phyloP scores from a whole-genome alignment of 2,888 invertebrate genomes.

The Atethmia centrago region DNA sequence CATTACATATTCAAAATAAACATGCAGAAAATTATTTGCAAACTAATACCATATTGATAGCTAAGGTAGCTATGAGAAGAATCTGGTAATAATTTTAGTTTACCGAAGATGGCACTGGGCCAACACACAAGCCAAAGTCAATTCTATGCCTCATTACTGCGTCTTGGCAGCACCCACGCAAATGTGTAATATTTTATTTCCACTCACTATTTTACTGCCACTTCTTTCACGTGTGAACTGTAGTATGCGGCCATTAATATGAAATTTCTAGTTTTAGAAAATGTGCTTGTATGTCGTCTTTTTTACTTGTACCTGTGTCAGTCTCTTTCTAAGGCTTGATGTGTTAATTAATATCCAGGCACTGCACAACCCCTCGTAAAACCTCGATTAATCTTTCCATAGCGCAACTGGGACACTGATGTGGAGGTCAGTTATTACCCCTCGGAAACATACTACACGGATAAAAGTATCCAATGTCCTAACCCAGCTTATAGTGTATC shows the following conservation, averaged over 20 bases:
- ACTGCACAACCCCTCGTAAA: background rate
- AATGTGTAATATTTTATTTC: constrained; percentile 11
- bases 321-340: background rate
- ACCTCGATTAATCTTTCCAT: background rate
- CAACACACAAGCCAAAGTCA: constrained; percentile 16
- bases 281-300: background rate
- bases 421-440: background rate
- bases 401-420: background rate
- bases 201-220: too few species aligned
- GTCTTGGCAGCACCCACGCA: constrained; percentile 9
- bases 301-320: background rate
- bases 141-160: background rate
- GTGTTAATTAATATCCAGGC: too few species aligned
- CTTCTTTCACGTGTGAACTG: background rate
- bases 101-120: constrained; percentile 23
- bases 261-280: background rate
- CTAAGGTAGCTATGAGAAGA: background rate
- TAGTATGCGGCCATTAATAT: background rate
- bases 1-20: background rate
- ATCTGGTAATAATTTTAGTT: constrained; percentile 1
- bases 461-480: background rate
- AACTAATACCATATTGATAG: background rate
- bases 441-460: background rate
- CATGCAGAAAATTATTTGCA: constrained; percentile 5
- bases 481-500: background rate